Conservation (phyloP, 1,140 invertebrate genomes). For the Aphelinus atriplicis region DNA sequence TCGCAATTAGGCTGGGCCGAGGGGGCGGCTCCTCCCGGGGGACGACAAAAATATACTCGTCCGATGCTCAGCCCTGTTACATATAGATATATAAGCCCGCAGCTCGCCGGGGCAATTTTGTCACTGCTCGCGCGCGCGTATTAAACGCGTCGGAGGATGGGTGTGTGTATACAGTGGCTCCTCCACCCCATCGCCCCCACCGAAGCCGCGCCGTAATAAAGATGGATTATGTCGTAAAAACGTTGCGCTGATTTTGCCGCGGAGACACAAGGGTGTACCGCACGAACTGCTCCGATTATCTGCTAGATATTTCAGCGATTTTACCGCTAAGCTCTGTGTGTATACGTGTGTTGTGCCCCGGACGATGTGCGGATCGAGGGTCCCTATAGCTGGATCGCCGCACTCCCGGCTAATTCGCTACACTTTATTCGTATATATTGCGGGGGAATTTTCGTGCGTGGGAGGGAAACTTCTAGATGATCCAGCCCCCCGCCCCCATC, state of each 20-base stretch:
- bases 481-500: no score
- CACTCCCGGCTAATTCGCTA: no score
- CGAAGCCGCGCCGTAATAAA: conserved; percentile 3
- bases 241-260: conserved; percentile 14
- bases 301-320: conserved; percentile 27
- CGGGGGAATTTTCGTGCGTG: no score
- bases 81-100: no score
- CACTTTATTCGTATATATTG: no score
- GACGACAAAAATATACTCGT: not conserved
- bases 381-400: no score
- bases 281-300: conserved; percentile 12
- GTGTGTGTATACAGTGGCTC: no score
- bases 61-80: not conserved
- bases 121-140: not conserved
- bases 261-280: not conserved
- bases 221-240: conserved; percentile 29
- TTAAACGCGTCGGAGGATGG: conserved; percentile 2
- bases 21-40: conserved; percentile 19
- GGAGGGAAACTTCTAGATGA: no score
- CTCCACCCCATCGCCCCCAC: not conserved
- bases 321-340: conserved; percentile 2
- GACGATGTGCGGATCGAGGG: no score
- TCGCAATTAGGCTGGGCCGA: conserved; percentile 49
- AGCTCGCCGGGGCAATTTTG: conserved; percentile 14
- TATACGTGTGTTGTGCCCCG: not conserved